Base-by-base conservation (phyloP, 23 tunicate species). In the Clavelina lepadiformis region DNA sequence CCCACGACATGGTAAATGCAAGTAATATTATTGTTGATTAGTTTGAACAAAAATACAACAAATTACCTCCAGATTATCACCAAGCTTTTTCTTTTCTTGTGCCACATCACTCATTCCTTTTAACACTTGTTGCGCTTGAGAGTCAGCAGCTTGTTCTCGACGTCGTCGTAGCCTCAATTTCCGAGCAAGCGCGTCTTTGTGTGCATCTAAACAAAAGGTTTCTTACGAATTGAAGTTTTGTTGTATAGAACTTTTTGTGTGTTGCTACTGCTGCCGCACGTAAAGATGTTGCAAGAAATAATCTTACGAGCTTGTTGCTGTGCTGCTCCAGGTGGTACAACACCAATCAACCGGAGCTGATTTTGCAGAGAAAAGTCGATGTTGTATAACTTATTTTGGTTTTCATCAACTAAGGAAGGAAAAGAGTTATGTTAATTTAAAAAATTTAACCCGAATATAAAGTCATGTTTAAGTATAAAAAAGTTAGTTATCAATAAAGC, bases 321-420 rank as follows among this genome's bases (percentile, higher is more conserved):
- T 11, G 29, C 78, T 1, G 77, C 58, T 29, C 91, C 79, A 28
- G 96, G 83, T 21, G 96, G 89, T 26, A 91, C 88, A 3, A 88
- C 83, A 23, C 96, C 96, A 24, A 88, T 74, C 37, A 61, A 22
- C 6, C 82, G 83, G 25, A 88, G 82, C 56, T 88, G 96, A 44
- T 79, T 62, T 64, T 63, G 69, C 22, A 88, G 74, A 6, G 96
- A 88, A 67, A 88, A 88, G 62, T 88, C 96, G 38, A 88, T 81
- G 79, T 88, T 65, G 78, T 88, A 88, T 2, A 88, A 55, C 51
- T 75, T 88, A 54, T 85, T 56, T 3, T 74, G 37, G 46, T 63
- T 38, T 46, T 72, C 88, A 18, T 31, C 23, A 2, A 54, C 83
- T 77, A 47, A n/a, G n/a, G 28, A 66, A 66, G 11, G 11, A 41